These are phyloP conservation scores for Calephelis virginiensis DNA, from an alignment of 1,140 invertebrate genomes.

Conservation along the genomic window DNA sequence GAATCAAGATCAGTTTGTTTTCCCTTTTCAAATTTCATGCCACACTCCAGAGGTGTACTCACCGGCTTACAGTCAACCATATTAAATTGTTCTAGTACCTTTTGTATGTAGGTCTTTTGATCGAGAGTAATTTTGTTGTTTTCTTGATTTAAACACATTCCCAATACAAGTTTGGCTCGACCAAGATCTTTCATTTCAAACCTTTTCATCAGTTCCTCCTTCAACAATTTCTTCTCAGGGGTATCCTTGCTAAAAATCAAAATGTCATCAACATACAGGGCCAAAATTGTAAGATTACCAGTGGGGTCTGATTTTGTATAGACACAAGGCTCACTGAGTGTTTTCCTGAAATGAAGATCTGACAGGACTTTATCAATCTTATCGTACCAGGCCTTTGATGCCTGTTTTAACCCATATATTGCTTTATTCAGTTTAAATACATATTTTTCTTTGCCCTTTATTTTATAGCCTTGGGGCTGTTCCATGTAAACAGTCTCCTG, in stretches of 20 bases:
- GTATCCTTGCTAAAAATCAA: background rate
- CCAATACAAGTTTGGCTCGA: background rate
- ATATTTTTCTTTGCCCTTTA: background rate
- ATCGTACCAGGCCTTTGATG: background rate
- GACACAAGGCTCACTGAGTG: background rate
- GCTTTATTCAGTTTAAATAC: background rate
- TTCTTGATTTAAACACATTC: background rate
- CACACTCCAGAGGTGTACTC: slow-evolving; percentile 20
- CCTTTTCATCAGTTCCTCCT: background rate
- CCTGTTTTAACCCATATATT: background rate
- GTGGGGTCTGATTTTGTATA: background rate
- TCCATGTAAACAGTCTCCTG: background rate
- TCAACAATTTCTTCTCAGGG: background rate
- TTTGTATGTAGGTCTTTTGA: slow-evolving; percentile 1
- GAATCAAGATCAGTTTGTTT: slow-evolving; percentile 18
- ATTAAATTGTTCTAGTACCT: slow-evolving; percentile 15
- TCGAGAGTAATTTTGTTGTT: background rate
- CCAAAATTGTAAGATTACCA: background rate
- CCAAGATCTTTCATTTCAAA: background rate
- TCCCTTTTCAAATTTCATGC: slow-evolving; percentile 26
- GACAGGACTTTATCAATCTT: background rate
- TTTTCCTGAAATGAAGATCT: background rate
- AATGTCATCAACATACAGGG: background rate
- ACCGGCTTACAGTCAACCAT: slow-evolving; percentile 1
- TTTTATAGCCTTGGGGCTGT: background rate